phyloP scores from a whole-genome alignment of 1,140 invertebrate genomes.

The Latrodectus geometricus region DNA sequence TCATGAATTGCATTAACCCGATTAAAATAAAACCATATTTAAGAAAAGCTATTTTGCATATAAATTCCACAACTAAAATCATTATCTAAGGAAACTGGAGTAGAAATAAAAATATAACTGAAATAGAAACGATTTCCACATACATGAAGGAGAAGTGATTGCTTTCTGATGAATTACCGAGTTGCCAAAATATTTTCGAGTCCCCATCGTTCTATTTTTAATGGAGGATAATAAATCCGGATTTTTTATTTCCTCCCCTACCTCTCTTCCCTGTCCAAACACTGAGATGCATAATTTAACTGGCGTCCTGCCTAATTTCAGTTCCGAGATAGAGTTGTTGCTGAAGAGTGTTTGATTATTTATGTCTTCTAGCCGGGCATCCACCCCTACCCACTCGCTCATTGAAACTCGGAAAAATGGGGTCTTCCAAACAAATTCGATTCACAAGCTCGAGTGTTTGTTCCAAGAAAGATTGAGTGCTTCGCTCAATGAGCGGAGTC shows the following conservation, averaged over 20 bases:
- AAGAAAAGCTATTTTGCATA: no score
- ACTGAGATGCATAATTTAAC: slow-evolving; percentile 35
- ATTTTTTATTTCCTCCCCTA: neutral
- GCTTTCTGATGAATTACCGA: slow-evolving; percentile 6
- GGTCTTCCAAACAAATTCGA: neutral
- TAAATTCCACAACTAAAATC: neutral
- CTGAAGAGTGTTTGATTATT: slow-evolving; percentile 24
- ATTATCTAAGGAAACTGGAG: neutral
- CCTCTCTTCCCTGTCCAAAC: slow-evolving; percentile 19
- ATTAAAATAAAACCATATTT: no score
- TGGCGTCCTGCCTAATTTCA: slow-evolving; percentile 35
- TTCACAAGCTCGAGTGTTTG: neutral
- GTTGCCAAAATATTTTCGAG: slow-evolving; percentile 13
- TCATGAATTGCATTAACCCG: no score
- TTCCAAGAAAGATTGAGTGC: no score
- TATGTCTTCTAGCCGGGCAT: neutral
- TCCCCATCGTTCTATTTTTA: slow-evolving; percentile 2
- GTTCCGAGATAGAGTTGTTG: neutral
- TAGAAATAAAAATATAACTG: no score
- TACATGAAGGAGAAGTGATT: neutral
- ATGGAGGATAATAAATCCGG: neutral
- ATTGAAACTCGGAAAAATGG: neutral
- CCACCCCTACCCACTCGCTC: neutral
- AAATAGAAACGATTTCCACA: no score
- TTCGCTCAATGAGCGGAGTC: no score